Conservation (phyloP, 1,140 invertebrate genomes). For the Diorhabda sublineata region DNA sequence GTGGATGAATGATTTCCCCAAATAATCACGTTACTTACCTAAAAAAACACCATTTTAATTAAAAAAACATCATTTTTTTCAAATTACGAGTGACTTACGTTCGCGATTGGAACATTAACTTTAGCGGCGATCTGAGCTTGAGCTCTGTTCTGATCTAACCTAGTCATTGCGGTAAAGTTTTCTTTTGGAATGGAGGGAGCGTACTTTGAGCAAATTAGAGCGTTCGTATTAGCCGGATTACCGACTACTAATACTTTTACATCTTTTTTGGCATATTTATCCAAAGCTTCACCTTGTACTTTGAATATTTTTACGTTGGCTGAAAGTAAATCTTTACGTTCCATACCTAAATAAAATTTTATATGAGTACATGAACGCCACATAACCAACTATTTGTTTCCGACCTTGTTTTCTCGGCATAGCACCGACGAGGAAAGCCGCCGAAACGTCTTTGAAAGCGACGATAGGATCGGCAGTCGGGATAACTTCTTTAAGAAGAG, state of each 20-base stretch:
- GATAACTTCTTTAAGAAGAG: slow-evolving; percentile 79
- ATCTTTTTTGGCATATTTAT: slow-evolving; percentile 89
- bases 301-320: slow-evolving; percentile 99
- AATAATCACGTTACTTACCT: slow-evolving; percentile 88
- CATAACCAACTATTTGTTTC: slow-evolving; percentile 55
- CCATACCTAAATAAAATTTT: slow-evolving; percentile 67
- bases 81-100: slow-evolving; percentile 65
- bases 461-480: slow-evolving; percentile 81
- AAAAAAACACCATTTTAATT: not conserved
- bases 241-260: slow-evolving; percentile 97
- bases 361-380: not conserved
- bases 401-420: slow-evolving; percentile 98
- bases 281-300: slow-evolving; percentile 87
- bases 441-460: slow-evolving; percentile 94
- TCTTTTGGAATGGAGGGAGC: slow-evolving; percentile 95
- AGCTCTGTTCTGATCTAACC: slow-evolving; percentile 96
- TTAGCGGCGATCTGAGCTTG: slow-evolving; percentile 74
- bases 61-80: not conserved
- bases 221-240: slow-evolving; percentile 99
- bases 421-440: slow-evolving; percentile 96
- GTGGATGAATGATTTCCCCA: slow-evolving; percentile 99
- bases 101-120: slow-evolving; percentile 61
- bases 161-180: slow-evolving; percentile 98
- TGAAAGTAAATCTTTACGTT: slow-evolving; percentile 90
- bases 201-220: slow-evolving; percentile 92